Conservation (phyloP, 1,140 invertebrate genomes). For the Amyelois transitella region DNA sequence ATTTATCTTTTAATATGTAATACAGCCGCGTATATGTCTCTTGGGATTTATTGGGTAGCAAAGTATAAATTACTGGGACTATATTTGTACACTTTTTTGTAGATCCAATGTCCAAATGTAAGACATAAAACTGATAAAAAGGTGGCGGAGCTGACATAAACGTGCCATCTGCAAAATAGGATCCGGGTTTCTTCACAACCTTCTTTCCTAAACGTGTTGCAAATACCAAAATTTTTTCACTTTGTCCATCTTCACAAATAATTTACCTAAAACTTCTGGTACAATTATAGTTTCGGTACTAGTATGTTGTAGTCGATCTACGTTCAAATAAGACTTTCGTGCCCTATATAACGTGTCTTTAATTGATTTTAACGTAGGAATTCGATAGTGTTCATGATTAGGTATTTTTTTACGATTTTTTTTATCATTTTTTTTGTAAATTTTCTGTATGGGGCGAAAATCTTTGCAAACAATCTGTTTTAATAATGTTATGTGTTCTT, state of each 20-base stretch:
- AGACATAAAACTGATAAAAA: slow-evolving; percentile 17
- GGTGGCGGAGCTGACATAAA: slow-evolving; percentile 14
- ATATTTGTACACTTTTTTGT: slow-evolving; percentile 9
- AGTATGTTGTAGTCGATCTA: background rate
- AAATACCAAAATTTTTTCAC: slow-evolving; percentile 20
- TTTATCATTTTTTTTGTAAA: no score
- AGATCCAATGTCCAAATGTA: slow-evolving; percentile 14
- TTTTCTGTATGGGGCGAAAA: no score
- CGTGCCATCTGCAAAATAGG: slow-evolving; percentile 17
- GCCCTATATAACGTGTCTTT: background rate
- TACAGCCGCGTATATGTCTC: slow-evolving; percentile 13
- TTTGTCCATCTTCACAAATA: slow-evolving; percentile 11
- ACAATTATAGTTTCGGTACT: slow-evolving; percentile 1
- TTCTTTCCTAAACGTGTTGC: slow-evolving; percentile 6
- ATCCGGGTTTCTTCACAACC: slow-evolving; percentile 4
- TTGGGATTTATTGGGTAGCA: slow-evolving; percentile 16
- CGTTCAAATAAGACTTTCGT: background rate
- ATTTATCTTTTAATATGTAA: slow-evolving; percentile 8
- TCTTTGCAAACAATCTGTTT: no score
- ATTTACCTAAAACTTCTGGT: slow-evolving; percentile 14
- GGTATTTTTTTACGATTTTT: no score
- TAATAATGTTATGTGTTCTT: no score
- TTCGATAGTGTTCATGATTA: no score
- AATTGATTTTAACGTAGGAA: background rate
- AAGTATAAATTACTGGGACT: slow-evolving; percentile 15